Evolutionary conservation across 2,113 vertebrate species (phyloP).

Genomic region (Scomber scombrus): DNA sequence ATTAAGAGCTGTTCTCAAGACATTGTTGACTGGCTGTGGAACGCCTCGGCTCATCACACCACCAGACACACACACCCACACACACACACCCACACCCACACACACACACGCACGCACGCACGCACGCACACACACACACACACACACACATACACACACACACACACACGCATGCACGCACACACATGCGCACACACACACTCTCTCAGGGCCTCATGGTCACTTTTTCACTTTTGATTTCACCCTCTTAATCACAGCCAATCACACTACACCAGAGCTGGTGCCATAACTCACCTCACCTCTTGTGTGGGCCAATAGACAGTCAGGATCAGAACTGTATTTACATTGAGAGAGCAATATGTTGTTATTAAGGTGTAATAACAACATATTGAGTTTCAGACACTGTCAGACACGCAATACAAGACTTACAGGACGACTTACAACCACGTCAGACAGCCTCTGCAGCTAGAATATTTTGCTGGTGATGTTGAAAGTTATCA

Average conservation of each 20-base stretch:
- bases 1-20: slow-evolving; percentile 10
- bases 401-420: not conserved
- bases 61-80: slow-evolving; percentile 22
- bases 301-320: not conserved
- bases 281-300: slow-evolving; percentile 31
- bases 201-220: not conserved
- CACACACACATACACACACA: no score
- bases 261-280: not conserved
- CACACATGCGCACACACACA: not conserved
- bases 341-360: not conserved
- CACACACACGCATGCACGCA: no score
- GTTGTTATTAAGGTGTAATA: slow-evolving; percentile 19
- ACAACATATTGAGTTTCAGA: slow-evolving; percentile 20
- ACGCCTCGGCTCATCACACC: not conserved
- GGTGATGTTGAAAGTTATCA: no score
- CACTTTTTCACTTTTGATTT: not conserved
- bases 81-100: no score
- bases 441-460: not conserved
- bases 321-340: not conserved
- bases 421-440: not conserved
- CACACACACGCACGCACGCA: no score
- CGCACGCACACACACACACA: no score
- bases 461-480: not conserved
- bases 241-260: not conserved
- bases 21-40: not conserved